Base-by-base conservation (phyloP, 2,797 vertebrate species). In the Thamnophis elegans region DNA sequence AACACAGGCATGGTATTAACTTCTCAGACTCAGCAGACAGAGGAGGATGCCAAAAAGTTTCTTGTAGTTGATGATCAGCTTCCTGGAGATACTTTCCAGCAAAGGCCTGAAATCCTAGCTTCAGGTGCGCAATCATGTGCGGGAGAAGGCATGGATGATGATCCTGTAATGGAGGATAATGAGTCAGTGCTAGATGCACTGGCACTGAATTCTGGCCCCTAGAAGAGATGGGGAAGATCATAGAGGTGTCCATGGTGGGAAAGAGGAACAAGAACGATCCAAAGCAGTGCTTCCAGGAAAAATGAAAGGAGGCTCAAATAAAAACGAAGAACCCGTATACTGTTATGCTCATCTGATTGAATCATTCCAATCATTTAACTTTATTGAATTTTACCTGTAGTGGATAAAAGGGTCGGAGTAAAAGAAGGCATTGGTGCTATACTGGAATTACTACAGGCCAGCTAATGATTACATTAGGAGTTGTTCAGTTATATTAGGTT, bases 301-400 rank as follows among this genome's bases (percentile, higher is more conserved):
- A 82, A 68, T 47, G 92, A 86, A 93, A 88, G 25, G 85, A 93
- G 78, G 47, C 56, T 82, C 65, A 82, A 93, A 93, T 93, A 93
- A 93, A 93, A 91, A 85, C 54, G 90, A 85, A 82, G 85, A 91
- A 88, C 88, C 68, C 42, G 25, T 60, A 62, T 13, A 9, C 10
- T 4, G n/a, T 78, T 13, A 42, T 91, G 51, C 55, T 42, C 26
- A 22, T 16, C 87, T 85, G 65, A 55, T 3, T 59, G 28, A 28
- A 59, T 53, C 10, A 28, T 36, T 18, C 42, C 42, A 22, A 82
- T 82, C 78, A 25, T 82, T 47, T 82, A 47, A 82, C 4, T 47
- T 47, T 82, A 12, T 20, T 58, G 28, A 42, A 10, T 55, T 51
- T 32, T 53, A 47, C 3, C 56, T 47, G 12, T 55, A 88, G 78